Evolutionary conservation across 1,140 invertebrate genomes (phyloP), one percentile per base, ranked within the genome.

Genomic region (Drosophila cardini): DNA sequence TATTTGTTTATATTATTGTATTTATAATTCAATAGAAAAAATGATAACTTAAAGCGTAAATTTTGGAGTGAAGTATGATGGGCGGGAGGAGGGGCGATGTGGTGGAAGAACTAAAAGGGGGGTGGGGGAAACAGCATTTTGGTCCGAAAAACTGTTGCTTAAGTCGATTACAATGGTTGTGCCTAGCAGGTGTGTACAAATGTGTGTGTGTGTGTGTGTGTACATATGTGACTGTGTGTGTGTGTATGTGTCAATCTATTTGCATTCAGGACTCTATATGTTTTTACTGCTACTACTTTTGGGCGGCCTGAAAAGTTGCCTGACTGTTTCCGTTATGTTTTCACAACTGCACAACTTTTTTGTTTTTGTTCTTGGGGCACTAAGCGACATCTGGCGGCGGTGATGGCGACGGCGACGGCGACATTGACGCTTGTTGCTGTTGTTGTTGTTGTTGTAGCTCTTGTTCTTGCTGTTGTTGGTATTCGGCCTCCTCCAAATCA

Each of bases 101-200:
- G 21, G 63, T 38, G 32, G 52, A 56, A 18, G 57, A 74, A 74
- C 38, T 64, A 63, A 75, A 77, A 55, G 53, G 58, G 74, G 58
- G 71, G n/a, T n/a, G n/a, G n/a, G 21, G 21, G 1, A 26, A 26
- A 26, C 21, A 26, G 21, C 21, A 26, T 4, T 26, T 77, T 77
- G 75, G 75, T 77, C 75, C 75, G 21, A 26, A 26, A 26, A 75
- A 75, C 72, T 71, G 72, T 74, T 74, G 65, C 72, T 64, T 63
- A 58, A 71, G 53, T 64, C 67, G 72, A 64, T 70, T 63, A 71
- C 60, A 70, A 70, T 70, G 64, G 52, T 74, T 70, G 63, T 74
- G 72, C 72, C 67, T 74, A 71, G 67, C 72, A 70, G 58, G 16
- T 42, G 57, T 58, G 45, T 26, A 46, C 53, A 38, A n/a, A 10